Base-by-base conservation (phyloP, 2,797 vertebrate species). In the Picus viridis region DNA sequence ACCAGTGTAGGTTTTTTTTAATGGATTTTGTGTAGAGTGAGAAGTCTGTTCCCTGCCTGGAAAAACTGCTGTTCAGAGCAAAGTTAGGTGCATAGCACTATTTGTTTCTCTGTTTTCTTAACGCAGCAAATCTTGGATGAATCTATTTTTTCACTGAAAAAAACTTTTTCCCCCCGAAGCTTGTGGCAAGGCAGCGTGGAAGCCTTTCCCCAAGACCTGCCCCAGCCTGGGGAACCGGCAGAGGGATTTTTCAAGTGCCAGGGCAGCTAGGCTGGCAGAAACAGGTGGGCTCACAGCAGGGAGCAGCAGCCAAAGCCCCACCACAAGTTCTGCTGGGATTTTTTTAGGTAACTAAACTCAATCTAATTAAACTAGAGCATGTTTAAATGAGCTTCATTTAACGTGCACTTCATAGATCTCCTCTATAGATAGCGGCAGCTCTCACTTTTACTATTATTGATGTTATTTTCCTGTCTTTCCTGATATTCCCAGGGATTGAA, bases 291-390 rank as follows among this genome's bases (percentile, higher is more conserved):
- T 93, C 92, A 59, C 92, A 95, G 83, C 51, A 45, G 94, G 90
- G 89, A 93, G 53, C 74, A 82, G 75, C 93, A 83, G 86, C 16
- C 12, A 71, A 91, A 96, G 87, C 92, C 91, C 85, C 39, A 30
- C 79, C 94, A 88, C 95, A 63, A 90, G 47, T 91, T 95, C 79
- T 95, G 87, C 63, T 84, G 86, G 93, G 90, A 82, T 95, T 96
- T 92, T 94, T 95, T 91, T 86, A 88, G 93, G 86, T 93, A 92
- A 54, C 75, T 93, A 79, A 94, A 85, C 57, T 88, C 96, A 96
- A 97, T 93, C 94, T 96, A 95, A 90, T 94, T 95, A 96, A 97
- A 95, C 65, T 78, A 74, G 88, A 95, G 76, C 58, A 68, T 76
- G 88, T 90, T 96, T 95, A 95, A 87, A 92, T 90, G 78, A 94